A percentile compares a stretch with the other conserved stretches of the same genome.
Evolutionary conservation across 2,113 vertebrate genomes (phyloP).

Genomic region (Ageneiosus marmoratus): DNA sequence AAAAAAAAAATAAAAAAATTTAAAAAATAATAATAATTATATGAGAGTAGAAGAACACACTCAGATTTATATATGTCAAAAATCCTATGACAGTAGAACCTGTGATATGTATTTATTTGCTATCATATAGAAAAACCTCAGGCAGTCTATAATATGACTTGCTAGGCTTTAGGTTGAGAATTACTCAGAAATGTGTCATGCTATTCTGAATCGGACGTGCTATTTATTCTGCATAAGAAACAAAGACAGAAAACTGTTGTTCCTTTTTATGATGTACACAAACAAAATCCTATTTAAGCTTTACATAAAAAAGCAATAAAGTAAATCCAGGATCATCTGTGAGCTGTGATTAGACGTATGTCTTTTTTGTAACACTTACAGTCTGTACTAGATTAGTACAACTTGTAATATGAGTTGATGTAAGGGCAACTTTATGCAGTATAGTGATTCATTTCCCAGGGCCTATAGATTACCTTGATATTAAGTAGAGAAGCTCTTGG

Average conservation of each 20-base stretch:
- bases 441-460: slow-evolving; percentile 65
- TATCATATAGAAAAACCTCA: slow-evolving; percentile 68
- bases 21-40: background rate
- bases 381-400: slow-evolving; percentile 40
- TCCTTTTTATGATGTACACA: slow-evolving; percentile 49
- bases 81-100: slow-evolving; percentile 62
- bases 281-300: slow-evolving; percentile 55
- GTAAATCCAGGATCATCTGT: slow-evolving; percentile 54
- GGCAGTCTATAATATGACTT: slow-evolving; percentile 63
- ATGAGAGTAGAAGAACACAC: slow-evolving; percentile 67
- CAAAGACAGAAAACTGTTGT: slow-evolving; percentile 35
- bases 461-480: slow-evolving; percentile 65
- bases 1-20: slow-evolving; percentile 25
- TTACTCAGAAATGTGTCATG: slow-evolving; percentile 58
- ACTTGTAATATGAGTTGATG: slow-evolving; percentile 59
- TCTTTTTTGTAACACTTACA: slow-evolving; percentile 17
- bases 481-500: slow-evolving; percentile 54
- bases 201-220: slow-evolving; percentile 51
- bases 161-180: slow-evolving; percentile 63
- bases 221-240: slow-evolving; percentile 54
- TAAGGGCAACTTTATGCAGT: slow-evolving; percentile 67
- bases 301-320: slow-evolving; percentile 67
- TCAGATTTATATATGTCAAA: slow-evolving; percentile 66
- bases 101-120: slow-evolving; percentile 67
- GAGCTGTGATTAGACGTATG: slow-evolving; percentile 51